These are phyloP conservation scores for Aleiodes alternator DNA, from an alignment of 2,888 invertebrate species.

Conservation along the genomic window DNA sequence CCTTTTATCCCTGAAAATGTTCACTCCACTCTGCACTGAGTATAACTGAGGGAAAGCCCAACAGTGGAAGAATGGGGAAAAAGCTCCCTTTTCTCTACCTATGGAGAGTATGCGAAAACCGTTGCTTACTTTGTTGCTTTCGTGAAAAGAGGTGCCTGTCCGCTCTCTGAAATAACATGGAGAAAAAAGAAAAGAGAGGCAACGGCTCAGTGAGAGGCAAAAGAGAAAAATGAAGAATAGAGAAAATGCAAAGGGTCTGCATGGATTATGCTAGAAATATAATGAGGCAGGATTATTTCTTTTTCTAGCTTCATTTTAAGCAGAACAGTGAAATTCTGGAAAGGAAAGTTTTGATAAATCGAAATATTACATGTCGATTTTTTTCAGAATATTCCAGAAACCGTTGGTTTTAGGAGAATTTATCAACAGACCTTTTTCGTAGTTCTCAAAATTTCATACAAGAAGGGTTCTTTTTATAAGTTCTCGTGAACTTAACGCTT, in stretches of 20 bases:
- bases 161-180: slow-evolving; percentile 45
- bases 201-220: no score
- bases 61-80: slow-evolving; percentile 27
- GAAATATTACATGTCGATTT: background rate
- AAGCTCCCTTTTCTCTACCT: slow-evolving; percentile 52
- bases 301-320: background rate
- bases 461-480: no score
- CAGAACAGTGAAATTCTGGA: background rate
- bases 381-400: no score
- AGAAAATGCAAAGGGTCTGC: slow-evolving; percentile 27
- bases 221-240: slow-evolving; percentile 39
- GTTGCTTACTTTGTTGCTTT: slow-evolving; percentile 54
- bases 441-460: no score
- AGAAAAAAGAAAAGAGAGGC: slow-evolving; percentile 46
- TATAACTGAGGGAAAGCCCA: slow-evolving; percentile 37
- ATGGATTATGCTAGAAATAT: slow-evolving; percentile 4
- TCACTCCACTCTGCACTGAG: slow-evolving; percentile 41
- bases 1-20: slow-evolving; percentile 42
- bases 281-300: slow-evolving; percentile 16
- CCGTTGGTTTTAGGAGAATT: no score
- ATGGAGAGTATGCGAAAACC: slow-evolving; percentile 44
- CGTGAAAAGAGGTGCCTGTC: slow-evolving; percentile 55
- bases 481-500: no score
- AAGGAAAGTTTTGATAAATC: background rate
- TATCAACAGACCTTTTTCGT: no score